Evolutionary conservation across 2,888 invertebrate genomes (phyloP), one percentile per base, ranked within the genome.

Genomic region (Dynastes grantii): DNA sequence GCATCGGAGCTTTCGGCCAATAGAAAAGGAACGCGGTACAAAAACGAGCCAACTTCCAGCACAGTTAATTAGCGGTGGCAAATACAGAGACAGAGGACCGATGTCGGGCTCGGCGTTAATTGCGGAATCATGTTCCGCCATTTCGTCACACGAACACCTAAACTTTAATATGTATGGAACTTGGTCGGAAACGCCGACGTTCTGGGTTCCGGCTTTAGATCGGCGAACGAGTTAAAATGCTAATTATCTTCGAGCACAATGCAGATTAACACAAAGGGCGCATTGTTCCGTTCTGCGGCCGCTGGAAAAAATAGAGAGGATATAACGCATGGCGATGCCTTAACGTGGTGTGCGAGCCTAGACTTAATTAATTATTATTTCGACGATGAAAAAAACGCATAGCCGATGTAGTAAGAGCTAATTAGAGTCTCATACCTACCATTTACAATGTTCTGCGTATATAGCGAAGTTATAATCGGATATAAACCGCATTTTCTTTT

Each of bases 91-190:
- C 83, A 82, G 82, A 82, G 82, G 81, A 81, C 80, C 81, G 82
- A 81, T 73, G 80, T 79, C 81, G 81, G 80, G 76, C 79, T 58
- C 79, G 79, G 79, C 79, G 83, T 83, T 85, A 84, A 84, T 85
- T 85, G 85, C 84, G 83, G 83, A 84, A 84, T 84, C 84, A 82
- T 85, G 85, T 85, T 83, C 81, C 81, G 81, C 80, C 82, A 83
- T 84, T 84, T 82, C 81, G 83, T 82, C 84, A 83, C 81, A 83
- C 83, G 84, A 83, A 83, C 84, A 83, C 82, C 73, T 75, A 75
- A 75, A 75, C 61, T 75, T 75, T 75, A 75, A 75, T 75, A 63
- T 75, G 61, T 75, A 75, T 49, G 73, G 61, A 55, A 75, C 61
- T 61, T 83, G 65, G 64, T 71, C 78, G 73, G 78, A 78, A 71